Conservation (phyloP, 2,113 vertebrate species). For the Pongo pygmaeus region DNA sequence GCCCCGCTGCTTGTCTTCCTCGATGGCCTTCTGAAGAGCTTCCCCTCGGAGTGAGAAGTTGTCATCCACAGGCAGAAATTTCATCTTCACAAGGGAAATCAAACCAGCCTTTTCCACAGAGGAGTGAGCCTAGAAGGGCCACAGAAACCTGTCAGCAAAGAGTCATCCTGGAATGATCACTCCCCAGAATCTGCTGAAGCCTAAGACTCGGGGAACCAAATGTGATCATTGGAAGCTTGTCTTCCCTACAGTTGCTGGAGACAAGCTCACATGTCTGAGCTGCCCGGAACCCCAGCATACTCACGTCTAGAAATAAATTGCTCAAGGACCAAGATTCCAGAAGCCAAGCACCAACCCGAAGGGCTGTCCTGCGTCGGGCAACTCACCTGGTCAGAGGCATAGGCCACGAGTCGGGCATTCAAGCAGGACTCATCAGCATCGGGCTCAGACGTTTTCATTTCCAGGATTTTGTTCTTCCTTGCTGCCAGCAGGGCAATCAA, state of each 20-base stretch:
- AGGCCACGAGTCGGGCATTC: constrained; percentile 92
- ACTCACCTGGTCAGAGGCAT: constrained; percentile 94
- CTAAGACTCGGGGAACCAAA: not conserved
- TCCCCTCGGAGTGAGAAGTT: constrained; percentile 93
- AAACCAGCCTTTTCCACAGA: constrained; percentile 97
- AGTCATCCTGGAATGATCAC: no score
- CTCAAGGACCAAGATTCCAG: not conserved
- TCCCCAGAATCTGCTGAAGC: not conserved
- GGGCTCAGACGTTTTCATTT: constrained; percentile 86
- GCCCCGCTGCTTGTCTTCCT: constrained; percentile 90
- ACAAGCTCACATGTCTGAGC: not conserved
- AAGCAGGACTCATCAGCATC: constrained; percentile 89
- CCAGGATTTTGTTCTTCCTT: constrained; percentile 92
- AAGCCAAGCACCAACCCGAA: not conserved
- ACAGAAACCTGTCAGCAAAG: not conserved
- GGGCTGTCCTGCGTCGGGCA: not conserved
- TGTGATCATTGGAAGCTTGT: not conserved
- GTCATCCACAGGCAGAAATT: constrained; percentile 93
- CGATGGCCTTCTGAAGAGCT: constrained; percentile 89
- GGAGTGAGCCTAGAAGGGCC: constrained; percentile 91
- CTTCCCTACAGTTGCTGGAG: not conserved
- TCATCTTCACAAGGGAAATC: constrained; percentile 95
- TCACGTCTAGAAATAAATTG: not conserved
- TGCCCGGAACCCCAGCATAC: not conserved
- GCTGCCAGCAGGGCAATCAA: constrained; percentile 93